Evolutionary conservation across 2,797 vertebrate species (phyloP), one percentile per base, ranked within the genome.

Genomic region (Gymnopithys bicolor): DNA sequence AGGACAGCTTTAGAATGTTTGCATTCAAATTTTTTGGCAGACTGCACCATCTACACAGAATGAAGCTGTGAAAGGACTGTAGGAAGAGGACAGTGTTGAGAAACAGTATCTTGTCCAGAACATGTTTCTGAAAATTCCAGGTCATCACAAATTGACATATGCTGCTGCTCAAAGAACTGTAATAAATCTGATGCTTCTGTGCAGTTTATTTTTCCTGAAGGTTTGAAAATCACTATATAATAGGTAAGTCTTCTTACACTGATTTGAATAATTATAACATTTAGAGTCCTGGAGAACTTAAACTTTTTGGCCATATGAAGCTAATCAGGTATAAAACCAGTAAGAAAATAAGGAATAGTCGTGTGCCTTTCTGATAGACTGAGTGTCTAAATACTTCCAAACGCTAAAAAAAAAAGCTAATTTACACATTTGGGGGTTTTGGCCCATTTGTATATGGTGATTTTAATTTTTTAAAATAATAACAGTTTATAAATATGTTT

Each of bases 211-310:
- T 79, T 82, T 84, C 41, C 49, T 87, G 41, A 10, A 41, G n/a
- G 13, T 70, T 86, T 84, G 28, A 91, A 88, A 91, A 18, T 10
- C 25, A 35, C n/a, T 7, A 13, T 8, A 1, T 51, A 87, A 46
- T 43, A 83, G 41, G 58, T 87, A 80, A 49, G 7, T 49, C 51
- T 37, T 66, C 15, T 83, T 67, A 19, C 15, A 21, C 11, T n/a
- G 45, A 63, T 90, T 90, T 70, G 71, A 77, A 78, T 90, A 91
- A 90, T 45, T 32, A 90, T 68, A 90, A 81, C 53, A 43, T 60
- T 41, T 37, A 39, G 37, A 87, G 23, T 77, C 19, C n/a, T 3
- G 11, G 35, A 28, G 37, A 90, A 13, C 23, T 58, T 58, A 48
- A 63, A 83, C 33, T 13, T 80, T 84, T 89, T 3, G 7, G 21